These are phyloP conservation scores for Allophyes oxyacanthae DNA, from an alignment of 2,888 invertebrate genomes.

Conservation along the genomic window DNA sequence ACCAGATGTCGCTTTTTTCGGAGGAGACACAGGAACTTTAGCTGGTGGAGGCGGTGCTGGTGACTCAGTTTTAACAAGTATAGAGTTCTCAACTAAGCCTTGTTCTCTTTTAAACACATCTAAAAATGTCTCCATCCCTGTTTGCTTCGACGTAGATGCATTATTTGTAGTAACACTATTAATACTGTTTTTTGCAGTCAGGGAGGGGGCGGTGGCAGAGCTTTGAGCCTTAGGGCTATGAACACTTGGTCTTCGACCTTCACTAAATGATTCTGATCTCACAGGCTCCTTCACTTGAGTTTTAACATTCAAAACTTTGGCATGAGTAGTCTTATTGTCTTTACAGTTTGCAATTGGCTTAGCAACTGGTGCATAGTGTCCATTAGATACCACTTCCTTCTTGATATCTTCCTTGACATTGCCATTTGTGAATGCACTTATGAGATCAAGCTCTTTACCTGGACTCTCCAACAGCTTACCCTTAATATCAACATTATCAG, in stretches of 20 bases:
- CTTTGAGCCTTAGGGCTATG: conserved; percentile 70
- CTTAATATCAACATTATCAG: conserved; percentile 76
- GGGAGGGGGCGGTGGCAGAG: conserved; percentile 58
- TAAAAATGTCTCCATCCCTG: conserved; percentile 78
- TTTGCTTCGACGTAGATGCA: conserved; percentile 60
- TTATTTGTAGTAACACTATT: conserved; percentile 75
- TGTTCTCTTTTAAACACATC: conserved; percentile 87
- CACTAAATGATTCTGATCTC: conserved; percentile 64
- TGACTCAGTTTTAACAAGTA: conserved; percentile 73
- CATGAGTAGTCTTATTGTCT: conserved; percentile 71
- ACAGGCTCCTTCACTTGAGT: conserved; percentile 65
- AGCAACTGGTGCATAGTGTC: conserved; percentile 70
- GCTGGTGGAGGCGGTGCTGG: conserved; percentile 36
- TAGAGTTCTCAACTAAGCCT: conserved; percentile 69
- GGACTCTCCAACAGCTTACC: conserved; percentile 74
- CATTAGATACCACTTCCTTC: conserved; percentile 74
- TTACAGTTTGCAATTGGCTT: conserved; percentile 55
- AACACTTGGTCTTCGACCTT: conserved; percentile 65
- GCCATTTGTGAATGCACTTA: conserved; percentile 75
- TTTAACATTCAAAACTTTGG: conserved; percentile 79
- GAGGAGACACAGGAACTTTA: conserved; percentile 69
- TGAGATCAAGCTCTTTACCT: conserved; percentile 73
- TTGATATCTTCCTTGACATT: conserved; percentile 73
- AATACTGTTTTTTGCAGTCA: conserved; percentile 77
- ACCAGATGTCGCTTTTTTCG: conserved; percentile 76